Conservation (phyloP, 2,888 invertebrate species). For the Ormyrus rosae region DNA sequence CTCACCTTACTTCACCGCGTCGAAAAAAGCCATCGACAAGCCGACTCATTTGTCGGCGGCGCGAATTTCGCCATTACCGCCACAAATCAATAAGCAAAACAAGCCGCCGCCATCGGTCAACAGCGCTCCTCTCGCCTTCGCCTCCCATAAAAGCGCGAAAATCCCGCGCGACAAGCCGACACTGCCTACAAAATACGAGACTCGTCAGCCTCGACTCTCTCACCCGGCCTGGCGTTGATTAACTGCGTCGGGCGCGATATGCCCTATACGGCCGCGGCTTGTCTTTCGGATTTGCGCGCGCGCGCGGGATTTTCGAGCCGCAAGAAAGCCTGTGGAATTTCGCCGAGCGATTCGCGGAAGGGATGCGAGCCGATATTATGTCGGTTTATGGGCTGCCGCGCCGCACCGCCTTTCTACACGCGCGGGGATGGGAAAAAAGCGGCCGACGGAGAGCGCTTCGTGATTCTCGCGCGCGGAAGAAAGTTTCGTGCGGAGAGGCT, state of each 20-base stretch:
- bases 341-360: neutral
- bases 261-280: conserved; percentile 47
- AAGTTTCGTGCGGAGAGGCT: conserved; percentile 1
- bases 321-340: conserved; percentile 11
- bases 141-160: neutral
- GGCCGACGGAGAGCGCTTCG: neutral
- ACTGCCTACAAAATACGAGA: too few species aligned
- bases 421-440: conserved; percentile 4
- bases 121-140: too few species aligned
- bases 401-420: neutral
- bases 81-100: conserved; percentile 31
- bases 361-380: neutral
- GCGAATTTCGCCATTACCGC: conserved; percentile 18
- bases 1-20: too few species aligned
- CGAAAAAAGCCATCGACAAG: too few species aligned
- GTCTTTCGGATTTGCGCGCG: neutral
- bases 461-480: conserved; percentile 8
- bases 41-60: neutral
- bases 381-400: neutral
- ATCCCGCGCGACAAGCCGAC: neutral
- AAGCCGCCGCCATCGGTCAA: neutral
- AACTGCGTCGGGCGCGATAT: conserved; percentile 66
- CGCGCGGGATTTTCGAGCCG: neutral
- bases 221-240: conserved; percentile 67
- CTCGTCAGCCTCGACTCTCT: too few species aligned